Evolutionary conservation across 2,797 vertebrate genomes (phyloP).

Genomic region (Nannoperca obscura): DNA sequence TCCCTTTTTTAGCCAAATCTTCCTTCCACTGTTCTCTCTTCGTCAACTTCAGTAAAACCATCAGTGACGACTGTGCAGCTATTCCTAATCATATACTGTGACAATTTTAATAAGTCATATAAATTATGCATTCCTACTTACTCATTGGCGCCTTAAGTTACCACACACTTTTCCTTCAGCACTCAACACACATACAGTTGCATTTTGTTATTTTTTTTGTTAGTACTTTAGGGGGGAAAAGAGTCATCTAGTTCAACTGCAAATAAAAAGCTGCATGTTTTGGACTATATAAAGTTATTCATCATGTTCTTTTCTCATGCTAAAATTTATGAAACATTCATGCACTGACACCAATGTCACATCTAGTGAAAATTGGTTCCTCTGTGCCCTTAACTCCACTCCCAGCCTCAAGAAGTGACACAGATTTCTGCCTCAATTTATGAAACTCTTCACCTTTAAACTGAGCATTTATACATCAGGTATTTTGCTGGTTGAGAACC

Average conservation of each 20-base stretch:
- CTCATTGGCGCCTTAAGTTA: not conserved
- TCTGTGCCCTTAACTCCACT: conserved; percentile 11
- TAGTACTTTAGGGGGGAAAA: not conserved
- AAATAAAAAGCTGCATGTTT: not conserved
- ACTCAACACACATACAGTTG: not conserved
- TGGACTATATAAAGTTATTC: not conserved
- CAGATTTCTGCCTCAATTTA: conserved; percentile 31
- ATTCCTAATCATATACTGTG: not conserved
- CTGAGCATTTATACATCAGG: conserved; percentile 19
- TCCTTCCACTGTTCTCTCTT: not conserved
- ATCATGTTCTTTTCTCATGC: not conserved
- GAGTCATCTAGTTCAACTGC: not conserved
- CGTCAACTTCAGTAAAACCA: not conserved
- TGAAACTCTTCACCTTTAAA: conserved; percentile 38
- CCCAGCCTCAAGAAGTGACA: conserved; percentile 11
- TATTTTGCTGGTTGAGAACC: conserved; percentile 6
- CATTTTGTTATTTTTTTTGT: not conserved
- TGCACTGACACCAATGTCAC: conserved; percentile 15
- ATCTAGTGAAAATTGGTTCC: conserved; percentile 2
- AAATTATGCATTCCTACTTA: not conserved
- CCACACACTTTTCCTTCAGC: not conserved
- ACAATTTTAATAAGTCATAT: not conserved
- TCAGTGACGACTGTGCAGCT: not conserved
- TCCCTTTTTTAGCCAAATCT: not conserved
- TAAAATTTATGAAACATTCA: conserved; percentile 8